Conservation (phyloP, 1,140 invertebrate species). For the Acromyrmex charruanus region DNA sequence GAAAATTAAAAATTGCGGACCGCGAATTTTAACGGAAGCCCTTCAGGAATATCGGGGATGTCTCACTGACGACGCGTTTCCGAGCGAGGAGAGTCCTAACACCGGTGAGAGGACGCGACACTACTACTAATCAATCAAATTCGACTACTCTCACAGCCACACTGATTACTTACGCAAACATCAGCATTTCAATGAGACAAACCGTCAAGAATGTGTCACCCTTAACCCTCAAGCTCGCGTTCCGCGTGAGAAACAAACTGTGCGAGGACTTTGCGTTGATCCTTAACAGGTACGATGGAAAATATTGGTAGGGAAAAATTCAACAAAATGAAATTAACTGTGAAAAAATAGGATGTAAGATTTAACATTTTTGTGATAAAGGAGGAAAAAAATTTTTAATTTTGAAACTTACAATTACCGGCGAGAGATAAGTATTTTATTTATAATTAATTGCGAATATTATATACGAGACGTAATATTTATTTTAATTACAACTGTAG, state of each 20-base stretch:
- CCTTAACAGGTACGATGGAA: constrained; percentile 40
- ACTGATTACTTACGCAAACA: constrained; percentile 60
- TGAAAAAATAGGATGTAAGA: not conserved
- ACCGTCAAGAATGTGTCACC: constrained; percentile 51
- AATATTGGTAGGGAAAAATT: not conserved
- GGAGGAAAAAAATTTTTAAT: too few species aligned
- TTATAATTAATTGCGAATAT: not conserved
- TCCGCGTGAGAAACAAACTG: not conserved
- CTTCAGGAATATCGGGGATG: constrained; percentile 3
- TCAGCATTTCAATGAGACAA: constrained; percentile 62
- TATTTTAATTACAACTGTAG: not conserved
- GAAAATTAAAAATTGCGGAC: constrained; percentile 16
- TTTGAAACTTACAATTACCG: not conserved
- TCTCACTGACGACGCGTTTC: constrained; percentile 28
- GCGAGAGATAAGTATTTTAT: not conserved
- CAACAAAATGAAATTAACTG: not conserved
- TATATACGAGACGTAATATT: not conserved
- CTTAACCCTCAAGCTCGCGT: constrained; percentile 60
- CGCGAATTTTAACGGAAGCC: not conserved
- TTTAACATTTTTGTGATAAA: not conserved
- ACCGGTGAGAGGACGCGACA: constrained; percentile 43
- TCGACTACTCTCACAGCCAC: constrained; percentile 53
- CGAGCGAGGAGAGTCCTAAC: constrained; percentile 40
- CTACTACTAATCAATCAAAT: constrained; percentile 43
- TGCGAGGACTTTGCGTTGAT: not conserved